These are phyloP conservation scores for Thalassarche chlororhynchos DNA, from an alignment of 2,113 vertebrate genomes.

Conservation along the genomic window DNA sequence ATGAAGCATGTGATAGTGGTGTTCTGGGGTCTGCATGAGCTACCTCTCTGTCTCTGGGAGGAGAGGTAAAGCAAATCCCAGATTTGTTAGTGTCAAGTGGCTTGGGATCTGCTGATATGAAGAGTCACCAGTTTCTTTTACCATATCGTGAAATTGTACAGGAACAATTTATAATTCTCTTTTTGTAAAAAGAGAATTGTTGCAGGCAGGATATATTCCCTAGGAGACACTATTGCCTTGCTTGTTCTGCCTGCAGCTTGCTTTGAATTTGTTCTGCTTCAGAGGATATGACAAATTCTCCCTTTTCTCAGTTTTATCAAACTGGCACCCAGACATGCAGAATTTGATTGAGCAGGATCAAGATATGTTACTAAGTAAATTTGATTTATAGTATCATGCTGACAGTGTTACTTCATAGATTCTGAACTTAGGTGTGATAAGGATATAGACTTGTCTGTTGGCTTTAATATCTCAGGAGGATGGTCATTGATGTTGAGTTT, in stretches of 20 bases:
- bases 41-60: not conserved
- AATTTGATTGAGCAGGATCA: not conserved
- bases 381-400: not conserved
- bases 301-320: not conserved
- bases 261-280: not conserved
- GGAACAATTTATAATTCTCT: not conserved
- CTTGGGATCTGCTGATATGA: not conserved
- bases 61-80: not conserved
- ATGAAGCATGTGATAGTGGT: not conserved
- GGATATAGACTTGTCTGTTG: not conserved
- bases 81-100: not conserved
- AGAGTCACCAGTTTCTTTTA: not conserved
- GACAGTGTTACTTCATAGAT: not conserved
- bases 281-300: not conserved
- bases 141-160: not conserved
- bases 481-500: not conserved
- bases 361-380: not conserved
- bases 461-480: not conserved
- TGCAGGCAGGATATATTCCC: not conserved
- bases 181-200: not conserved
- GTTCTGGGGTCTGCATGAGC: not conserved
- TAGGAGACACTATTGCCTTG: not conserved
- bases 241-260: not conserved
- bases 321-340: not conserved
- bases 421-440: not conserved